These are phyloP conservation scores for Spodoptera littoralis DNA, from an alignment of 2,888 invertebrate genomes.

Conservation along the genomic window DNA sequence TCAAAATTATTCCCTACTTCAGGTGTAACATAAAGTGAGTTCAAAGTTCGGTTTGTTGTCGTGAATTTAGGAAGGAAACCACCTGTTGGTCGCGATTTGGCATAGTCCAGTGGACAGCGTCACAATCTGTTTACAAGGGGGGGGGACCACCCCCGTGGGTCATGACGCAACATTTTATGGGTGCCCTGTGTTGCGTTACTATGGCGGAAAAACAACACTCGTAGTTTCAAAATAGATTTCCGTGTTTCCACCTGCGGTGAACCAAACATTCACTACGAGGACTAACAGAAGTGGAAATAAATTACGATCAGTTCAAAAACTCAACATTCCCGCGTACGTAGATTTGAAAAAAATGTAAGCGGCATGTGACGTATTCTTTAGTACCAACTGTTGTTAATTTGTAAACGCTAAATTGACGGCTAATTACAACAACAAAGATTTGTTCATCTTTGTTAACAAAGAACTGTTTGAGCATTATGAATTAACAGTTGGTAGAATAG, in stretches of 20 bases:
- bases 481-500: constrained; percentile 30
- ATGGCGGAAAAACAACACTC: constrained; percentile 85
- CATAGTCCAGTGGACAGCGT: constrained; percentile 80
- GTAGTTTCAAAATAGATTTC: constrained; percentile 83
- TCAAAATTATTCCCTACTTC: constrained; percentile 38
- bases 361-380: constrained; percentile 48
- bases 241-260: constrained; percentile 76
- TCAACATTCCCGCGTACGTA: constrained; percentile 42
- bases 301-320: constrained; percentile 62
- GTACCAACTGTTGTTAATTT: constrained; percentile 44
- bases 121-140: constrained; percentile 87
- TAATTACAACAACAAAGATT: constrained; percentile 64
- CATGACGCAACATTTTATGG: constrained; percentile 86
- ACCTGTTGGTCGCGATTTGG: constrained; percentile 85
- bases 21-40: constrained; percentile 41
- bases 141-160: constrained; percentile 75
- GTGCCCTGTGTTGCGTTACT: constrained; percentile 80
- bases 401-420: constrained; percentile 57
- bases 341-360: constrained; percentile 45
- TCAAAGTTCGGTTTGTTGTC: constrained; percentile 38
- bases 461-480: constrained; percentile 49
- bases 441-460: constrained; percentile 59
- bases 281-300: constrained; percentile 56
- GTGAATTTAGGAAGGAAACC: constrained; percentile 67
- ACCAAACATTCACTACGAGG: constrained; percentile 71